Conservation (phyloP, 2,888 invertebrate genomes). For the Mythimna lalbum region DNA sequence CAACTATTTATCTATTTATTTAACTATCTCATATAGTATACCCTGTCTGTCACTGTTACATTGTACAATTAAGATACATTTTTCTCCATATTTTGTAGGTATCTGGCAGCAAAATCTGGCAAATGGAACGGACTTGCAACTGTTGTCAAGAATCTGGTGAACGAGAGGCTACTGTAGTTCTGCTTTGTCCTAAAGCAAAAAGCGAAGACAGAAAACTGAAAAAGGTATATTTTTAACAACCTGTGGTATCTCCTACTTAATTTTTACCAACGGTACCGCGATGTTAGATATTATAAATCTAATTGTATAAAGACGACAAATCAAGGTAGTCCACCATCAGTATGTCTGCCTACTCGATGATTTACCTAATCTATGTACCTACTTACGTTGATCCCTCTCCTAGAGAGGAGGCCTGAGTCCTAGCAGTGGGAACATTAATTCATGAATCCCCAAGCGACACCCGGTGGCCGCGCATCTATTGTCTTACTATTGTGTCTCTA, state of each 20-base stretch:
- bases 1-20: not conserved
- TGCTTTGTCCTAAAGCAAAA: slow-evolving; percentile 97
- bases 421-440: too few species aligned
- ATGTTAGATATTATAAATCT: not conserved
- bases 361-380: not conserved
- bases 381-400: too few species aligned
- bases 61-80: not conserved
- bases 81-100: slow-evolving; percentile 89
- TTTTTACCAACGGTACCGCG: not conserved
- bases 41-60: not conserved
- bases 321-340: not conserved
- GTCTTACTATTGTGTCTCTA: too few species aligned
- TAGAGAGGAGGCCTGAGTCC: too few species aligned
- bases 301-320: not conserved
- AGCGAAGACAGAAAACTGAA: slow-evolving; percentile 96
- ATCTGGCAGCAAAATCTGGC: slow-evolving; percentile 98
- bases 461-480: too few species aligned
- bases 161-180: slow-evolving; percentile 96
- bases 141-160: slow-evolving; percentile 98
- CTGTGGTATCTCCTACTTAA: not conserved
- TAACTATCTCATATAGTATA: not conserved
- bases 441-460: too few species aligned
- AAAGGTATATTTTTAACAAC: slow-evolving; percentile 90
- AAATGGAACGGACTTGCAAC: slow-evolving; percentile 98
- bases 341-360: not conserved